phyloP scores from a whole-genome alignment of 2,113 vertebrate species.

The Rhadina sibilatrix region DNA sequence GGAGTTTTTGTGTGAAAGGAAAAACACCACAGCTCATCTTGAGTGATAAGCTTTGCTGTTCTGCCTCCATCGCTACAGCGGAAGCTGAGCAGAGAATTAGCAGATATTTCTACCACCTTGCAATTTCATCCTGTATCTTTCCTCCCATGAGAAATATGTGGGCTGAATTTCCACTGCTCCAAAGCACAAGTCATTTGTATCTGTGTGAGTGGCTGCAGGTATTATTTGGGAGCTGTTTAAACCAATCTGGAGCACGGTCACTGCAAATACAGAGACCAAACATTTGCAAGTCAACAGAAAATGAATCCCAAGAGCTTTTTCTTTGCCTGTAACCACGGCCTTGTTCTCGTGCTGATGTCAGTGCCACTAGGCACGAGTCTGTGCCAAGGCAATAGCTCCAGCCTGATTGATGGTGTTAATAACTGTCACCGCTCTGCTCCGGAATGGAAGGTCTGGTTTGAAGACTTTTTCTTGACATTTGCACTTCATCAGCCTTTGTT shows the following conservation, averaged over 20 bases:
- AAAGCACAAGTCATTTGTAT: constrained; percentile 9
- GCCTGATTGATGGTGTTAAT: constrained; percentile 65
- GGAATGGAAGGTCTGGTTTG: constrained; percentile 59
- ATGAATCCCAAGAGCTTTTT: constrained; percentile 25
- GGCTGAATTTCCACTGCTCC: constrained; percentile 9
- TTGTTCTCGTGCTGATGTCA: constrained; percentile 14
- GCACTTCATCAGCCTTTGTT: constrained; percentile 65
- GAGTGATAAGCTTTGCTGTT: constrained; percentile 23
- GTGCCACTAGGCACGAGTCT: neutral
- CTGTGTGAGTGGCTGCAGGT: neutral
- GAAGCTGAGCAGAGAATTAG: constrained; percentile 26
- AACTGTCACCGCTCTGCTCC: constrained; percentile 52
- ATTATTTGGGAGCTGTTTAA: neutral
- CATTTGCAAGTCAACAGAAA: constrained; percentile 37
- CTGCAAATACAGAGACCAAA: neutral
- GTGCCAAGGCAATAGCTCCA: constrained; percentile 16
- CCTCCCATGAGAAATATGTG: constrained; percentile 36
- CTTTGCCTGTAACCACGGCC: neutral
- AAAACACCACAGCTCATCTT: constrained; percentile 33
- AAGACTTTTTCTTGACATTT: constrained; percentile 57
- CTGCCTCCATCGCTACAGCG: neutral
- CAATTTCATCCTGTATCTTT: constrained; percentile 18
- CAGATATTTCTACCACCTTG: constrained; percentile 25
- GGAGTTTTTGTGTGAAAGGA: constrained; percentile 48
- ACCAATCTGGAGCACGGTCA: neutral